Conservation (phyloP, 2,888 invertebrate species). For the Thumatha senex region DNA sequence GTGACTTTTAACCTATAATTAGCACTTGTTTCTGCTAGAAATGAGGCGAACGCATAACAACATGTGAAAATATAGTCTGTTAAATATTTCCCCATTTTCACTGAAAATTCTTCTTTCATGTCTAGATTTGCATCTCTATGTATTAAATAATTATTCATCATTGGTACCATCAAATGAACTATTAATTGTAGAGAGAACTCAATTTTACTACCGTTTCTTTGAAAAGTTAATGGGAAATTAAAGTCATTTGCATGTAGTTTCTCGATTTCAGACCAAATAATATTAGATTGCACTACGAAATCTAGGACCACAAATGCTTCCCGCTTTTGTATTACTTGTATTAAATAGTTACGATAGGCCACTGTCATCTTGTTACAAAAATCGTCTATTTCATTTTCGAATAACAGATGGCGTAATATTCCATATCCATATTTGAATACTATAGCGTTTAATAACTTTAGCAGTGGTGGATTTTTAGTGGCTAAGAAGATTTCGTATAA, state of each 20-base stretch:
- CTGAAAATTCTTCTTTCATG: constrained; percentile 23
- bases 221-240: constrained; percentile 34
- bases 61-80: constrained; percentile 41
- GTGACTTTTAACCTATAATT: constrained; percentile 15
- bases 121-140: constrained; percentile 11
- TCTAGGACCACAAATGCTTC: constrained; percentile 33
- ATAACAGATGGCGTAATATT: constrained; percentile 11
- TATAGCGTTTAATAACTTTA: constrained; percentile 15
- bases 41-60: constrained; percentile 28
- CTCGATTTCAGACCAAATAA: constrained; percentile 43
- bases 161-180: constrained; percentile 34
- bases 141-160: constrained; percentile 24
- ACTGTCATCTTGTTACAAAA: constrained; percentile 35
- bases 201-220: constrained; percentile 42
- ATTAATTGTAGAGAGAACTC: constrained; percentile 43
- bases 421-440: constrained; percentile 10
- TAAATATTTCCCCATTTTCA: constrained; percentile 28
- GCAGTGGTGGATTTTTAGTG: constrained; percentile 14
- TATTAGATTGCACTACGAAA: constrained; percentile 36
- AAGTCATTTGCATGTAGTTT: constrained; percentile 17
- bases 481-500: constrained; percentile 12
- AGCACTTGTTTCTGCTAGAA: constrained; percentile 27
- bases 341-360: constrained; percentile 32
- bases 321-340: constrained; percentile 31
- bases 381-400: constrained; percentile 22